Evolutionary conservation across 1,140 invertebrate species (phyloP).

Genomic region (Mizuhopecten yessoensis): DNA sequence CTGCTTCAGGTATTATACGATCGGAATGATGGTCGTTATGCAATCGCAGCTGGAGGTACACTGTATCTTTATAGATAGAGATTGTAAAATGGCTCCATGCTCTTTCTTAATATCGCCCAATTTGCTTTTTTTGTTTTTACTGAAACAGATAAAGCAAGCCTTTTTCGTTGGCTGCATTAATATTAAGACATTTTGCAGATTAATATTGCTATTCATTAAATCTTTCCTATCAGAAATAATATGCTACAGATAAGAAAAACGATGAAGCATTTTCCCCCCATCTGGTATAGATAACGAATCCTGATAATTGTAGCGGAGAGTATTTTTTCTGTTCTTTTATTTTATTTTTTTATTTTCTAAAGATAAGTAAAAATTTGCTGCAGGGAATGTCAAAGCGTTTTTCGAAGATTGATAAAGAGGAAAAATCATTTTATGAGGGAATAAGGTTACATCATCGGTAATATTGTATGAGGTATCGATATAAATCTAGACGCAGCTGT

Average conservation of each 20-base stretch:
- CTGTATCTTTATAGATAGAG: neutral
- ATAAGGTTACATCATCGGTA: neutral
- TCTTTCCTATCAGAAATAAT: neutral
- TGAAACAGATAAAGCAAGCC: neutral
- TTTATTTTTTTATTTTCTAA: neutral
- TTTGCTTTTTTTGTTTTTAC: neutral
- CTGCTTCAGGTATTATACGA: neutral
- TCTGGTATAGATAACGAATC: neutral
- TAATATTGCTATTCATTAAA: neutral
- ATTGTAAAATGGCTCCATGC: neutral
- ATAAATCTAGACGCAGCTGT: neutral
- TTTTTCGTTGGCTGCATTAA: neutral
- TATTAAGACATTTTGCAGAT: neutral
- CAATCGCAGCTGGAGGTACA: neutral
- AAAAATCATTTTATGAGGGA: neutral
- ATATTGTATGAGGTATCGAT: neutral
- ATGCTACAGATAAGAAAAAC: neutral
- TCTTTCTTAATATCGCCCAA: neutral
- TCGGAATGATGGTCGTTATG: neutral
- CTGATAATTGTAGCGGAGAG: neutral
- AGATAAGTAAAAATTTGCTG: neutral
- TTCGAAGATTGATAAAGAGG: neutral
- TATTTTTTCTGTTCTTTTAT: neutral
- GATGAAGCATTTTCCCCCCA: neutral
- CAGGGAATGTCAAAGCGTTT: neutral